A percentile compares a stretch with the other conserved stretches of the same genome.
phyloP scores from a whole-genome alignment of 2,888 invertebrate species.

The Elysia crispata region DNA sequence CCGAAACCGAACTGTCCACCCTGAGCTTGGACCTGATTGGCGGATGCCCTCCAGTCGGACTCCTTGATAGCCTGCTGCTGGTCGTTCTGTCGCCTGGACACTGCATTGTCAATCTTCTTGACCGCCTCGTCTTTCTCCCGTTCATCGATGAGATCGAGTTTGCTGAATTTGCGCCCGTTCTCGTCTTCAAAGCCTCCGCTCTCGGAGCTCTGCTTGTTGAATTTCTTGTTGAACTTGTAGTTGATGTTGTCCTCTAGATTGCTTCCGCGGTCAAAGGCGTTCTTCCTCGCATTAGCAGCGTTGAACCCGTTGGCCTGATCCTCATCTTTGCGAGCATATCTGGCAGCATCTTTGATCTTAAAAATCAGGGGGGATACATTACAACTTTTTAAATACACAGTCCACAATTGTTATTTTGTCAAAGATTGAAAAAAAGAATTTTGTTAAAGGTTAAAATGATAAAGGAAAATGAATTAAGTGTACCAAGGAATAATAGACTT shows the following conservation, averaged over 20 bases:
- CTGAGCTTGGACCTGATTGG: constrained; percentile 50
- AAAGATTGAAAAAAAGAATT: no score
- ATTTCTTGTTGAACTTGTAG: constrained; percentile 51
- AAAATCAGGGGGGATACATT: no score
- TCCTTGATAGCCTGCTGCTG: constrained; percentile 51
- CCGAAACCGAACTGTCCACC: constrained; percentile 49
- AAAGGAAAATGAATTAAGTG: no score
- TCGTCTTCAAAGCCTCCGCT: constrained; percentile 53
- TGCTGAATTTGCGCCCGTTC: constrained; percentile 44
- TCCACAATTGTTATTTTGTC: no score
- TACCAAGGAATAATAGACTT: no score
- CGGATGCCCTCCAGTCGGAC: constrained; percentile 47
- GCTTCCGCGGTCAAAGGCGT: constrained; percentile 50
- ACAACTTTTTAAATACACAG: no score
- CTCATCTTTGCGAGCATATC: constrained; percentile 30
- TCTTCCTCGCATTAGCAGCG: constrained; percentile 50
- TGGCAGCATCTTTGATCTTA: constrained; percentile 40
- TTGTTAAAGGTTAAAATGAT: no score
- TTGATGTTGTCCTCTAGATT: constrained; percentile 48
- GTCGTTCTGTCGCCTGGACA: constrained; percentile 45
- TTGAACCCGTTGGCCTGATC: constrained; percentile 50
- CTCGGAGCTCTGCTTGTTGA: constrained; percentile 47
- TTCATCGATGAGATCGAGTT: constrained; percentile 48
- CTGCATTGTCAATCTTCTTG: constrained; percentile 44
- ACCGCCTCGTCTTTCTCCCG: constrained; percentile 49